Evolutionary conservation across 2,113 vertebrate species (phyloP).

Genomic region (Rousettus leschenaultii): DNA sequence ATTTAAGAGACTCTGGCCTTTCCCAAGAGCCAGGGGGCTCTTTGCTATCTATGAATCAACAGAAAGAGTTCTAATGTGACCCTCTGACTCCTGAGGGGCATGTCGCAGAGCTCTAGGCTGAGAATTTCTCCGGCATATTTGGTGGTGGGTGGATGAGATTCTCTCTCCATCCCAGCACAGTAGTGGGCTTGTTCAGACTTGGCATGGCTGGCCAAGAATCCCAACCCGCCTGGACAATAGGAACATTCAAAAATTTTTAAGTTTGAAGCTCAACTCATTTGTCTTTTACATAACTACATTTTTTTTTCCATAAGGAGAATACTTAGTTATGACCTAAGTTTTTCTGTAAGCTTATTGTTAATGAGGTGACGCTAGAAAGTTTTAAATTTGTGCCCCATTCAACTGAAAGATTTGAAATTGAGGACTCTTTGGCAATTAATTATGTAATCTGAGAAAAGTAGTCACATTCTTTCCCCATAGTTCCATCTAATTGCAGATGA

Average conservation of each 20-base stretch:
- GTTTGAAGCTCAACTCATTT: constrained; percentile 56
- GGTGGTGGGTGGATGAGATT: neutral
- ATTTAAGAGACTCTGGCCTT: neutral
- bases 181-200: constrained; percentile 76
- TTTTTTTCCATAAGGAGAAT: constrained; percentile 65
- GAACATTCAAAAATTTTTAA: constrained; percentile 76
- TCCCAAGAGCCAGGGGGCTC: neutral
- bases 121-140: constrained; percentile 34
- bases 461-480: neutral
- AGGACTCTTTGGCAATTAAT: neutral
- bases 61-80: constrained; percentile 46
- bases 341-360: constrained; percentile 64
- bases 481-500: neutral
- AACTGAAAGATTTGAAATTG: neutral
- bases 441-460: neutral
- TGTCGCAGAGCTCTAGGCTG: neutral
- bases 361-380: neutral
- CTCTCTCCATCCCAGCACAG: constrained; percentile 63
- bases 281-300: constrained; percentile 70
- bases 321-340: constrained; percentile 66
- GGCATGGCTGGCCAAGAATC: constrained; percentile 52
- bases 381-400: neutral
- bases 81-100: neutral
- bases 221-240: constrained; percentile 72
- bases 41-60: constrained; percentile 35